These are phyloP conservation scores for Euura lappo DNA, from an alignment of 1,140 invertebrate genomes.

Conservation along the genomic window DNA sequence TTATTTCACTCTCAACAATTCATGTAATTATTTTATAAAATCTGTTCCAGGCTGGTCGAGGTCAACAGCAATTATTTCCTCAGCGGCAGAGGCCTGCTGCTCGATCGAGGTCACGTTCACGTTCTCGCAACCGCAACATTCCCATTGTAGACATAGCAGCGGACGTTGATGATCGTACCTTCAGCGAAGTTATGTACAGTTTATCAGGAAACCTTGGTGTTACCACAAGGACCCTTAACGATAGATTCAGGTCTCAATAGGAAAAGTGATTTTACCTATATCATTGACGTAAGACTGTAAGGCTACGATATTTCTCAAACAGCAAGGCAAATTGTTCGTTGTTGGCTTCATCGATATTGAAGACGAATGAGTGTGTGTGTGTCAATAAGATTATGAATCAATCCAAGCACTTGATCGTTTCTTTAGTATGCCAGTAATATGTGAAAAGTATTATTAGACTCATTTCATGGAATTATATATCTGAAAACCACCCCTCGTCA, in stretches of 20 bases:
- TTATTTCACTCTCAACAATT: slow-evolving; percentile 10
- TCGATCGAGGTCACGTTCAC: slow-evolving; percentile 49
- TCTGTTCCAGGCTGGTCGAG: slow-evolving; percentile 32
- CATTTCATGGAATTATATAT: neutral
- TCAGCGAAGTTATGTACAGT: slow-evolving; percentile 56
- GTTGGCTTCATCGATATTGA: neutral
- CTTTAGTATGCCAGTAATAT: neutral
- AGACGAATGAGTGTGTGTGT: neutral
- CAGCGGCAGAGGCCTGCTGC: slow-evolving; percentile 21
- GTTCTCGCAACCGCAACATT: slow-evolving; percentile 44
- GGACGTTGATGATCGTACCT: slow-evolving; percentile 50
- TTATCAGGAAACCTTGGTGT: slow-evolving; percentile 48
- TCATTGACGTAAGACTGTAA: slow-evolving; percentile 36
- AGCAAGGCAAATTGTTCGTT: neutral
- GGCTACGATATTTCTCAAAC: neutral
- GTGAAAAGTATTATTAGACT: no score
- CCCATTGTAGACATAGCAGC: slow-evolving; percentile 24
- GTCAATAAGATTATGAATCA: neutral
- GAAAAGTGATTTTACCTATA: slow-evolving; percentile 27
- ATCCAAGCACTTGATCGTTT: neutral
- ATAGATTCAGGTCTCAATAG: slow-evolving; percentile 53
- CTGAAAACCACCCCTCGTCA: neutral
- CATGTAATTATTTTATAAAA: neutral
- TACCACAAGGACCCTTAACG: slow-evolving; percentile 55
- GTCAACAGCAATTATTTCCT: slow-evolving; percentile 32